phyloP scores from a whole-genome alignment of 1,140 invertebrate species.

The Drosophila orena region DNA sequence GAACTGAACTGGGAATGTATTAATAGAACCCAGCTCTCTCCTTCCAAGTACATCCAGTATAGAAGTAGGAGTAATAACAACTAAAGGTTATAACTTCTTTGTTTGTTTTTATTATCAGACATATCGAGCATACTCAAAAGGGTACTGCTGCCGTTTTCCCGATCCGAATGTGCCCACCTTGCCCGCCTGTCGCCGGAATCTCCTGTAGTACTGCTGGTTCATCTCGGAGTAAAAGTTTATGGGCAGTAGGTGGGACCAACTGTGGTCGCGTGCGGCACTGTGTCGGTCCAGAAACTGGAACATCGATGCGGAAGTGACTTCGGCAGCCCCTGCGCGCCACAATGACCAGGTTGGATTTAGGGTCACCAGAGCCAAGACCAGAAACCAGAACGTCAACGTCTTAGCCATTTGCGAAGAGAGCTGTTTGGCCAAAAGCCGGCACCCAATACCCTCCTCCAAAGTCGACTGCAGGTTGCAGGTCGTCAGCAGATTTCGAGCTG shows the following conservation, averaged over 20 bases:
- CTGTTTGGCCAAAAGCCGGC: constrained; percentile 25
- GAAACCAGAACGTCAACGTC: constrained; percentile 27
- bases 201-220: constrained; percentile 66
- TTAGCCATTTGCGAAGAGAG: constrained; percentile 41
- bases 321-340: not conserved
- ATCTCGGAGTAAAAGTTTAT: constrained; percentile 64
- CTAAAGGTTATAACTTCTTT: too few species aligned
- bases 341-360: constrained; percentile 23
- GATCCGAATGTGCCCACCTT: not conserved
- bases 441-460: constrained; percentile 29
- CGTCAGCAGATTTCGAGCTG: constrained; percentile 63
- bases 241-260: constrained; percentile 53
- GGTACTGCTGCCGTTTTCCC: not conserved
- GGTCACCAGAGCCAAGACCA: constrained; percentile 40
- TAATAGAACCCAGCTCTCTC: too few species aligned
- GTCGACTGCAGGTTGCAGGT: constrained; percentile 3
- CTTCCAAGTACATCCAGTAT: too few species aligned
- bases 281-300: constrained; percentile 54
- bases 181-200: constrained; percentile 36
- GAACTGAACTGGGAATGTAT: too few species aligned
- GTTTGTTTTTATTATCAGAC: constrained; percentile 10
- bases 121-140: constrained; percentile 62
- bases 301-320: constrained; percentile 33
- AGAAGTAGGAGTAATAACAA: too few species aligned
- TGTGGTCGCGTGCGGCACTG: constrained; percentile 17